These are phyloP conservation scores for Whitmania pigra DNA, from an alignment of 1,140 invertebrate genomes.

Conservation along the genomic window DNA sequence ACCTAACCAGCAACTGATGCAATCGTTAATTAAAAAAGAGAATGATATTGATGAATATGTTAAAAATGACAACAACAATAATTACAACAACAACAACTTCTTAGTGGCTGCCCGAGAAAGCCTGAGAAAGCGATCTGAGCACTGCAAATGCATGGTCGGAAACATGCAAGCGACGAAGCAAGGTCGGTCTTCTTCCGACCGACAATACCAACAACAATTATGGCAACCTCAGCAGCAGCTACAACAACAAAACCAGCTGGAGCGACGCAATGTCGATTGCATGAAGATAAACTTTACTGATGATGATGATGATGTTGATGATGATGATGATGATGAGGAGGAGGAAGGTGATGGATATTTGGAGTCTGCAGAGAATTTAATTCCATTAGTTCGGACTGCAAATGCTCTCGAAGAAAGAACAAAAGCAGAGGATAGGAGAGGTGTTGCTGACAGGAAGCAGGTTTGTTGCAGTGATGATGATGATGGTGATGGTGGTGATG, in stretches of 20 bases:
- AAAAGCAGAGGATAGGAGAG: background rate
- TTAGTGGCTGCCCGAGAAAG: background rate
- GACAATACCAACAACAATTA: no score
- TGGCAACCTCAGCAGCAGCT: background rate
- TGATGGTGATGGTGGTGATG: no score
- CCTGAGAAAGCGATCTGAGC: background rate
- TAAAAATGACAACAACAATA: conserved; percentile 1
- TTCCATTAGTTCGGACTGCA: background rate
- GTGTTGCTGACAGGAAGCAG: background rate
- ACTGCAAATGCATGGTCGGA: background rate
- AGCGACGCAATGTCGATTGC: background rate
- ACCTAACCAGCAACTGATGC: background rate
- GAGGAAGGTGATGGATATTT: no score
- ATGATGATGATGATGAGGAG: background rate
- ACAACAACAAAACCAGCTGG: background rate
- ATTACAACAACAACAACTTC: background rate
- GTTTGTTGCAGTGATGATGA: background rate
- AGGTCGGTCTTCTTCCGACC: no score
- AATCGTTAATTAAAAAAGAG: background rate
- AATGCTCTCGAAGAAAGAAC: background rate
- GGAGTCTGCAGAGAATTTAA: no score
- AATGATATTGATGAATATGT: no score
- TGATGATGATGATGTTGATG: no score
- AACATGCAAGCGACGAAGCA: background rate
- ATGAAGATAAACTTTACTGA: background rate